Conservation (phyloP, 2,888 invertebrate genomes). For the Sclerodermus sp. region DNA sequence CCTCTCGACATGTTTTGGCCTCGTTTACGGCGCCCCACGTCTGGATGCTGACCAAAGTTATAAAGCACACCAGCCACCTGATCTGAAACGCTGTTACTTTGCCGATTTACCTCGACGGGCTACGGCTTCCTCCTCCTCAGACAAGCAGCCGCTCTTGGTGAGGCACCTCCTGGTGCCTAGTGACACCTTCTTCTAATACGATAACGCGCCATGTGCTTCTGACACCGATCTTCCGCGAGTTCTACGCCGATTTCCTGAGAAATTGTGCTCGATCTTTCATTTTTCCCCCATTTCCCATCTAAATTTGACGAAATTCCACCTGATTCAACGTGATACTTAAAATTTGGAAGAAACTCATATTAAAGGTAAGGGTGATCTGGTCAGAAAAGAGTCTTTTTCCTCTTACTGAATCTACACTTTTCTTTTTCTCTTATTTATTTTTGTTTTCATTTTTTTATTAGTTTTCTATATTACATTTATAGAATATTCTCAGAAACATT, state of each 20-base stretch:
- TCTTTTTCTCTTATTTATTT: too few relatives aligned
- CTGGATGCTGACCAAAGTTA: slow-evolving; percentile 46
- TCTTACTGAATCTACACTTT: too few relatives aligned
- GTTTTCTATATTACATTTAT: too few relatives aligned
- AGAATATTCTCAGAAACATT: too few relatives aligned
- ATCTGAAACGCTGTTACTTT: slow-evolving; percentile 49
- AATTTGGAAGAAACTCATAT: too few relatives aligned
- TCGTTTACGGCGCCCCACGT: slow-evolving; percentile 35
- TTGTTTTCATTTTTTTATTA: too few relatives aligned
- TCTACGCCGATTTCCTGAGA: slow-evolving; percentile 13
- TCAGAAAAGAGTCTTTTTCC: too few relatives aligned
- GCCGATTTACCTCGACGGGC: slow-evolving; percentile 43
- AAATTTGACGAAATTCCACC: too few relatives aligned
- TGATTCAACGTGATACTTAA: too few relatives aligned
- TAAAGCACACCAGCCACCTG: slow-evolving; percentile 48
- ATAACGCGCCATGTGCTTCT: slow-evolving; percentile 33
- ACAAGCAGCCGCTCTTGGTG: too few relatives aligned
- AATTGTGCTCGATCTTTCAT: neutral
- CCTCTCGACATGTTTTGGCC: slow-evolving; percentile 41
- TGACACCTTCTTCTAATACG: slow-evolving; percentile 8
- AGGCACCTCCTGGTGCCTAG: slow-evolving; percentile 16
- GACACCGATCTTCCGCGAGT: slow-evolving; percentile 15
- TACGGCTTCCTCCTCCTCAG: slow-evolving; percentile 27
- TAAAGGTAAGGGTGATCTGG: too few relatives aligned
- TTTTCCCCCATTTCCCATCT: too few relatives aligned